phyloP scores from a whole-genome alignment of 2,888 invertebrate species.

The Spodoptera exigua region DNA sequence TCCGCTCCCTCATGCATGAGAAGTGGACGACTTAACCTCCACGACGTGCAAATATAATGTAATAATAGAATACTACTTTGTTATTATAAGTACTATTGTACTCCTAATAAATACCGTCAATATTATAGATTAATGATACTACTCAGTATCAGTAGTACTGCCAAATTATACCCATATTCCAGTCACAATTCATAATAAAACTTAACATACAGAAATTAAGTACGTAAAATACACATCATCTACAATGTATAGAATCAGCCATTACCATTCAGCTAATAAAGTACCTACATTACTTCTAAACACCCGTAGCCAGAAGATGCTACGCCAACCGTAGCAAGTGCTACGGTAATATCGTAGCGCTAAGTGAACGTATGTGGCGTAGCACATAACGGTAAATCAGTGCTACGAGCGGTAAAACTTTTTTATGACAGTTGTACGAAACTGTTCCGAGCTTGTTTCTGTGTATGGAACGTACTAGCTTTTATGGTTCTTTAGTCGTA shows the following conservation, averaged over 20 bases:
- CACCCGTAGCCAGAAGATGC: slow-evolving; percentile 5
- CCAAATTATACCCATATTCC: no score
- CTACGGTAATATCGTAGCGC: slow-evolving; percentile 23
- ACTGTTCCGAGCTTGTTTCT: slow-evolving; percentile 21
- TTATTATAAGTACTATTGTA: background rate
- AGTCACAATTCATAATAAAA: no score
- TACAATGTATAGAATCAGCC: no score
- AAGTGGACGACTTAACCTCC: no score
- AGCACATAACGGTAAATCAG: slow-evolving; percentile 34
- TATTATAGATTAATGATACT: no score
- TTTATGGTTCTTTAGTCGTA: slow-evolving; percentile 2
- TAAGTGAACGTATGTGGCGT: slow-evolving; percentile 18
- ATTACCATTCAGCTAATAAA: no score
- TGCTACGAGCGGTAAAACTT: slow-evolving; percentile 33
- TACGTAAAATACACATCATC: no score
- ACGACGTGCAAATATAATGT: no score
- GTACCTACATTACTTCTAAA: background rate
- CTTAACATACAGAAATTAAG: no score
- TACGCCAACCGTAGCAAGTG: slow-evolving; percentile 23
- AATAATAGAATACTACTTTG: no score
- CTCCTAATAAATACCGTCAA: slow-evolving; percentile 5
- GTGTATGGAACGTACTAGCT: slow-evolving; percentile 3
- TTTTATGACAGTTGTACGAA: slow-evolving; percentile 25
- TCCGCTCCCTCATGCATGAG: no score
- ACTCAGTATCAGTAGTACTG: no score